These are phyloP conservation scores for Drosophila bifasciata DNA, from an alignment of 1,140 invertebrate genomes.

Conservation along the genomic window DNA sequence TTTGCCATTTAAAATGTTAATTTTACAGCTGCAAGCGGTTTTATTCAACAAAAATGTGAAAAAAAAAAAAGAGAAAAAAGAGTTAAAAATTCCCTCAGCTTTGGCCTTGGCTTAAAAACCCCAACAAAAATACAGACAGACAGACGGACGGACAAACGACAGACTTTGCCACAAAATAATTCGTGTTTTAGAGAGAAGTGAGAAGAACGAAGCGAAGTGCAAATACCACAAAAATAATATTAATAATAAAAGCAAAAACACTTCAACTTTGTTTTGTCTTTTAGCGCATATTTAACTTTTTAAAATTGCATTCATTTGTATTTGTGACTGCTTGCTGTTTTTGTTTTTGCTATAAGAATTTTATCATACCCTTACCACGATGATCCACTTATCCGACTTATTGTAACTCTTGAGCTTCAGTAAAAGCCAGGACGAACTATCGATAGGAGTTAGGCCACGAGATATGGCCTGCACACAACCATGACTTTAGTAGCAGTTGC, in stretches of 20 bases:
- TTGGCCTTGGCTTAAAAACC: constrained; percentile 47
- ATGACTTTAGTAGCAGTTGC: no score
- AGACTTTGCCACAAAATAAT: constrained; percentile 17
- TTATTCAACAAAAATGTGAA: constrained; percentile 1
- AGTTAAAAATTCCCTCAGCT: constrained; percentile 41
- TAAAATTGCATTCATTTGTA: constrained; percentile 52
- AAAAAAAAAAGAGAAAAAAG: constrained; percentile 12
- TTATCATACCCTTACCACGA: no score
- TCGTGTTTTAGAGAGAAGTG: constrained; percentile 10
- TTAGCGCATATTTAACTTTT: constrained; percentile 62
- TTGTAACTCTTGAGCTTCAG: no score
- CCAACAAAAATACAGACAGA: constrained; percentile 18
- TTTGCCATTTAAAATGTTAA: constrained; percentile 35
- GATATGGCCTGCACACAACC: no score
- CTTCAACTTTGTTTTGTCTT: constrained; percentile 52
- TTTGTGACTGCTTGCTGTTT: constrained; percentile 18
- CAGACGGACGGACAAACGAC: background rate
- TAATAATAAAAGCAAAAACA: background rate
- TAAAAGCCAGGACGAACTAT: no score
- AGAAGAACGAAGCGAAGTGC: constrained; percentile 2
- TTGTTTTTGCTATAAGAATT: background rate
- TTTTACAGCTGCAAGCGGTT: constrained; percentile 26
- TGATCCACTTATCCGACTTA: no score
- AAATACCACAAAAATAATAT: constrained; percentile 10
- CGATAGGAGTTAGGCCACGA: no score